Conservation (phyloP, 2,888 invertebrate genomes). For the Blomia tropicalis region DNA sequence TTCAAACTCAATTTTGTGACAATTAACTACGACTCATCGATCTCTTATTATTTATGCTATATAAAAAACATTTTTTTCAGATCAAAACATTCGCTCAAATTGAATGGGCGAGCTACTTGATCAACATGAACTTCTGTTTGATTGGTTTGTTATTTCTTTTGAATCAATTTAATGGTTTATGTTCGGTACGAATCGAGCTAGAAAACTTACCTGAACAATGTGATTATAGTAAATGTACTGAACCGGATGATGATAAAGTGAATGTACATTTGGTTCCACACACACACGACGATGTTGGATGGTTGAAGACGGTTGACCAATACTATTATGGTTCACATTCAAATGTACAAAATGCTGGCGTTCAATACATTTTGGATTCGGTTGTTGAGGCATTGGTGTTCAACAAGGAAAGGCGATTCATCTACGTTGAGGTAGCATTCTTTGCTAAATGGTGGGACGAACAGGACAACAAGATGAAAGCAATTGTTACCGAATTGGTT, state of each 20-base stretch:
- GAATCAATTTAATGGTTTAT: no score
- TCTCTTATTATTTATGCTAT: no score
- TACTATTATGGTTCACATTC: conserved; percentile 25
- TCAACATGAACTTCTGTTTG: no score
- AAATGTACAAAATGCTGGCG: conserved; percentile 54
- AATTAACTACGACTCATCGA: no score
- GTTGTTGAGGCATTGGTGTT: conserved; percentile 55
- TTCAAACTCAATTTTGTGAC: no score
- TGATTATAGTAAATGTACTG: neutral
- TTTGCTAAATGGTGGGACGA: conserved; percentile 70
- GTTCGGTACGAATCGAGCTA: conserved; percentile 4
- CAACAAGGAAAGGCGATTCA: conserved; percentile 48
- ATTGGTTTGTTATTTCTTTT: no score
- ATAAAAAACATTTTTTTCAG: no score
- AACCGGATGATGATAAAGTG: neutral
- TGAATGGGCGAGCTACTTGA: no score
- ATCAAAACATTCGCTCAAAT: no score
- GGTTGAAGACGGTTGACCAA: conserved; percentile 27
- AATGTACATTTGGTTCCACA: conserved; percentile 26
- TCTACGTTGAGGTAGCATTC: conserved; percentile 72
- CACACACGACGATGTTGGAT: conserved; percentile 27
- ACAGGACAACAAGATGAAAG: conserved; percentile 45
- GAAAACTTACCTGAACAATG: neutral
- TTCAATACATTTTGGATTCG: conserved; percentile 74
- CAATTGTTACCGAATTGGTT: conserved; percentile 50